Conservation (phyloP, 2,797 vertebrate species). For the Brachymystax lenok region DNA sequence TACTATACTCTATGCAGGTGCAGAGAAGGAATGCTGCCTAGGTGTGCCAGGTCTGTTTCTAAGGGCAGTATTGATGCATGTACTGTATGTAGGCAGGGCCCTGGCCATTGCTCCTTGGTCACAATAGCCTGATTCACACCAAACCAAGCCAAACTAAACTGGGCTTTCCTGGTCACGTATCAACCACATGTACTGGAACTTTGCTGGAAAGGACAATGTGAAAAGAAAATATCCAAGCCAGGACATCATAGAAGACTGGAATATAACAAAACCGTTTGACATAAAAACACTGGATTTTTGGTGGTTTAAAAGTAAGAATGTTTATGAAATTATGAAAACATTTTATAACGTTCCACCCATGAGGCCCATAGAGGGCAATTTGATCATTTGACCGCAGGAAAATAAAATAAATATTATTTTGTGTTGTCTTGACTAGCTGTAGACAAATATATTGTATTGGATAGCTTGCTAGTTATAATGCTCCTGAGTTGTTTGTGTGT, state of each 20-base stretch:
- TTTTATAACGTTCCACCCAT: too few species aligned
- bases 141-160: background rate
- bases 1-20: slow-evolving; percentile 43
- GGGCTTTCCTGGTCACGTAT: background rate
- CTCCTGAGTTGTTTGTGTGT: background rate
- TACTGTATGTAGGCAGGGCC: background rate
- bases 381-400: background rate
- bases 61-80: slow-evolving; percentile 7
- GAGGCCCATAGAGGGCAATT: background rate
- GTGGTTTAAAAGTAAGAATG: too few species aligned
- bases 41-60: slow-evolving; percentile 25
- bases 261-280: too few species aligned
- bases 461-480: background rate
- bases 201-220: too few species aligned
- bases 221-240: too few species aligned
- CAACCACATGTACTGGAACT: too few species aligned
- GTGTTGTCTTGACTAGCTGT: background rate
- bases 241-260: too few species aligned
- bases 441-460: background rate
- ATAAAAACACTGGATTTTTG: too few species aligned
- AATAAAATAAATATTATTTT: too few species aligned
- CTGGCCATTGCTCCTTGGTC: background rate
- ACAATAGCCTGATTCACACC: background rate
- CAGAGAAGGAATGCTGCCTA: slow-evolving; percentile 48
- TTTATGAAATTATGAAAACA: too few species aligned